Evolutionary conservation across 2,797 vertebrate genomes (phyloP).

Genomic region (Tachyglossus aculeatus): DNA sequence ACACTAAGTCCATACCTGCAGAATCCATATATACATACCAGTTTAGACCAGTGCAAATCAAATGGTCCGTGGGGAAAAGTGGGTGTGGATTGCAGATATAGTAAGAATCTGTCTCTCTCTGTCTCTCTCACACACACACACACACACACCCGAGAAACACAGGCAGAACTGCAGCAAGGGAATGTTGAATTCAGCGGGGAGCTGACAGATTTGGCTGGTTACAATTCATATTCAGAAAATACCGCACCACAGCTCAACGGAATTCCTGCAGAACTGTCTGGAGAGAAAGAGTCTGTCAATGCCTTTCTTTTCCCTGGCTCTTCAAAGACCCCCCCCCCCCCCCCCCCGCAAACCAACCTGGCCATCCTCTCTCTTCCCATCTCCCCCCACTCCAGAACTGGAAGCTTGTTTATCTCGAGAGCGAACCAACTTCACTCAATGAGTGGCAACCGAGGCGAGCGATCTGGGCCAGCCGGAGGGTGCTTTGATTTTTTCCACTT

Average conservation of each 20-base stretch:
- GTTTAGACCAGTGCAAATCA: not conserved
- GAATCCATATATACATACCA: not conserved
- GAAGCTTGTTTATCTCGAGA: not conserved
- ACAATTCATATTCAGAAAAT: not conserved
- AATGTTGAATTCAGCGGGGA: not conserved
- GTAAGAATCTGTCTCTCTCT: not conserved
- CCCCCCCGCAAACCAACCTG: no score
- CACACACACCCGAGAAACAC: not conserved
- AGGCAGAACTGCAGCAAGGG: not conserved
- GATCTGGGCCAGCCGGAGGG: not conserved
- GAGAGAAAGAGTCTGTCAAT: not conserved
- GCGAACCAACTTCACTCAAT: not conserved
- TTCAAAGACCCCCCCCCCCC: no score
- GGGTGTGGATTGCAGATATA: not conserved
- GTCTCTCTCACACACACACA: not conserved
- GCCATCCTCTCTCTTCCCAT: no score
- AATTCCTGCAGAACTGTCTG: not conserved
- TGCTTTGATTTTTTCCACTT: not conserved
- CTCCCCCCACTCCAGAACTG: no score
- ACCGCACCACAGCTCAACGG: not conserved
- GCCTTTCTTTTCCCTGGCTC: not conserved
- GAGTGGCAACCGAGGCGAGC: not conserved
- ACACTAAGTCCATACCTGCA: not conserved
- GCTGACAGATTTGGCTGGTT: not conserved
- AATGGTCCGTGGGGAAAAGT: not conserved